Base-by-base conservation (phyloP, 2,797 vertebrate genomes). In the Semotilus atromaculatus region DNA sequence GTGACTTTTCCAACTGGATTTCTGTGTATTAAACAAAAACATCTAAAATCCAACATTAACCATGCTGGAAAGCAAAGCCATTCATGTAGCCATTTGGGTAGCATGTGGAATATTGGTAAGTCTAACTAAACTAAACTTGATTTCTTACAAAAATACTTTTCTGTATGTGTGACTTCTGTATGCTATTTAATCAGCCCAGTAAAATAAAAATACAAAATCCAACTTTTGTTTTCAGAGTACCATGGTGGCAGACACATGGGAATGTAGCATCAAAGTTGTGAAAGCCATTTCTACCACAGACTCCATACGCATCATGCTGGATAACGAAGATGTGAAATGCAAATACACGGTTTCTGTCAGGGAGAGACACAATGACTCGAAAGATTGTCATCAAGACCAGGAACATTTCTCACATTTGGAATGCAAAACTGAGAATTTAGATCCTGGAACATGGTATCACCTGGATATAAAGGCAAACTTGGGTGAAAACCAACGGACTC, bases 1-100 rank as follows among this genome's bases (percentile, higher is more conserved):
- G 64, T 66, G 88, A 31, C 19, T 9, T 76, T 83, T 86, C 58
- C 76, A 79, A 82, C 40, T 74, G 55, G 86, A 87, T 86, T 83
- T 84, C 23, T 86, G 82, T 76, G 87, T 87, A 85, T 87, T 76
- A 13, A 88, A 53, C 21, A 77, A 84, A 78, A 86, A 79, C n/a
- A 83, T 85, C 45, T 86, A 84, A 82, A 64, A 58, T 67, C 62
- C 85, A 43, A 87, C 7, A 79, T 86, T 86, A 83, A 92, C 80
- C 80, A 95, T 94, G 94, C 82, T 90, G 90, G 93, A 64, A 88
- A 90, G 82, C 90, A 89, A 94, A 92, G 86, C 66, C 79, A 3
- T 81, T 14, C 77, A 10, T 77, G 21, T 89, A 85, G 80, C 86
- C 77, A 75, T 93, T 81, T 83, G 86, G 55, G 34, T 91, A 80